Percentiles rank a stretch among this genome's conserved stretches.
These are phyloP conservation scores for Botrylloides violaceus DNA, from an alignment of 23 tunicate species.

Conservation along the genomic window DNA sequence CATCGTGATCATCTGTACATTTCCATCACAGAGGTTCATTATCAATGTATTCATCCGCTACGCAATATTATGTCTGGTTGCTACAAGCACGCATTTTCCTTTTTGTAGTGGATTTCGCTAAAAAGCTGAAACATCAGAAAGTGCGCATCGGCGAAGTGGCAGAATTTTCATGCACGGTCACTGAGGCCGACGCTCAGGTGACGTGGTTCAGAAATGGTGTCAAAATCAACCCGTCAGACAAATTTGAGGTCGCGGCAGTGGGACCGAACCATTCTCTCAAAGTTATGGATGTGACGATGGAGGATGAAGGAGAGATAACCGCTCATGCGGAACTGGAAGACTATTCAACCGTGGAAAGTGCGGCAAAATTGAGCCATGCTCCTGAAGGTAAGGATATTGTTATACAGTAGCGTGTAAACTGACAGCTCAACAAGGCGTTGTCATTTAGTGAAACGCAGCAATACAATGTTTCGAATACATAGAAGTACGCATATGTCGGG, in stretches of 20 bases:
- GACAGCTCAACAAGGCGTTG: background rate
- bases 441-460: background rate
- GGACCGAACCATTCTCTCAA: conserved; percentile 32
- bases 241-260: conserved; percentile 41
- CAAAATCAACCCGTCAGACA: conserved; percentile 48
- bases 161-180: conserved; percentile 48
- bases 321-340: conserved; percentile 46
- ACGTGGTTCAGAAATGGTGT: conserved; percentile 78
- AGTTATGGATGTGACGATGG: conserved; percentile 50
- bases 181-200: conserved; percentile 33
- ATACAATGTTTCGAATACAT: background rate
- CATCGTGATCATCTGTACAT: too few relatives aligned
- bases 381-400: conserved; percentile 93
- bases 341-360: conserved; percentile 28
- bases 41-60: too few relatives aligned
- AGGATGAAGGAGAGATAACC: conserved; percentile 53
- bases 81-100: too few relatives aligned
- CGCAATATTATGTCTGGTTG: too few relatives aligned
- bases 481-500: background rate
- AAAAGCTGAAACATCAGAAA: conserved; percentile 47
- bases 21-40: too few relatives aligned
- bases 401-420: background rate
- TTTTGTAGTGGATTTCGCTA: conserved; percentile 52
- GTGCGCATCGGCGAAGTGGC: conserved; percentile 38
- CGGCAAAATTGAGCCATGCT: conserved; percentile 53